Evolutionary conservation across 2,888 invertebrate genomes (phyloP).

Genomic region (Lepetodrilus schrolli): DNA sequence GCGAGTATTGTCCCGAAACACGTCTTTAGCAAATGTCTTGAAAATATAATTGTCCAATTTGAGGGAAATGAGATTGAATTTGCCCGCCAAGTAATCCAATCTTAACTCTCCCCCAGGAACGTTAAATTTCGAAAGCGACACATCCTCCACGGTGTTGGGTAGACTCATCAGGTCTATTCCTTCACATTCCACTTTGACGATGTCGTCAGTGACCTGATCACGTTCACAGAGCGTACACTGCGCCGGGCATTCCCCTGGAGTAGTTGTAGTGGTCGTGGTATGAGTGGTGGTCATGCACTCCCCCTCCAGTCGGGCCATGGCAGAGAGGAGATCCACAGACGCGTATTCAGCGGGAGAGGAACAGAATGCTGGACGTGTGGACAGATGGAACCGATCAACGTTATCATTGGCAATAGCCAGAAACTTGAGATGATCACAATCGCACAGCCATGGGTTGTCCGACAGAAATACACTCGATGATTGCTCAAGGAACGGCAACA

Average conservation of each 20-base stretch:
- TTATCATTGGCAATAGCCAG: neutral
- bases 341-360: neutral
- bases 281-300: neutral
- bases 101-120: neutral
- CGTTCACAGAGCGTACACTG: slow-evolving; percentile 1
- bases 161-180: neutral
- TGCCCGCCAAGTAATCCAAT: neutral
- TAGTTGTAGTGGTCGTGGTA: neutral
- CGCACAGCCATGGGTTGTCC: slow-evolving; percentile 19
- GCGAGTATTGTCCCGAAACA: neutral
- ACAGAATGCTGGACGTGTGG: too few relatives aligned
- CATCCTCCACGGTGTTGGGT: neutral
- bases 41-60: neutral
- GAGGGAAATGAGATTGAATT: neutral
- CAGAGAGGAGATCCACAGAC: neutral
- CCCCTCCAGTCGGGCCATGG: neutral
- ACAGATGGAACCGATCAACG: neutral
- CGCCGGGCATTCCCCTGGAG: neutral
- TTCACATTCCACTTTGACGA: slow-evolving; percentile 5
- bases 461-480: neutral
- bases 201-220: neutral
- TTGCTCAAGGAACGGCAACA: neutral
- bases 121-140: neutral
- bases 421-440: neutral
- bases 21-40: neutral